These are phyloP conservation scores for Coturnix japonica DNA, from an alignment of 2,113 vertebrate genomes.

Conservation along the genomic window DNA sequence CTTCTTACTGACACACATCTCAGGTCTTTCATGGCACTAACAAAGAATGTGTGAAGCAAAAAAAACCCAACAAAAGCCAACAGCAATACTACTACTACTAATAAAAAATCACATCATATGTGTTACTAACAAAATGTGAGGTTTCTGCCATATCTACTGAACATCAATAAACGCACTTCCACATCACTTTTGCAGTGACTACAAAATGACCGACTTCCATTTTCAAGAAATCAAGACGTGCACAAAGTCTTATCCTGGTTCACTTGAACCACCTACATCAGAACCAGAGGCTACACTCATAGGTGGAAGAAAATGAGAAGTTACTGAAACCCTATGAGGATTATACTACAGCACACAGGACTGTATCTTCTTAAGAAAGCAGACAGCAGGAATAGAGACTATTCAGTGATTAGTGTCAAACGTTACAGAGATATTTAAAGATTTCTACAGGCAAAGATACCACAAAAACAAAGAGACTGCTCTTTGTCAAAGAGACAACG, in stretches of 20 bases:
- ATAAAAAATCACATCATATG: rapidly evolving
- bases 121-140: neutral
- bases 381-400: neutral
- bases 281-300: neutral
- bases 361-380: neutral
- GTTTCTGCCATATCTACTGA: neutral
- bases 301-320: neutral
- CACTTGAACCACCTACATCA: neutral
- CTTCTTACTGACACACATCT: neutral
- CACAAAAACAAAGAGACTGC: neutral
- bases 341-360: neutral
- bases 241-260: rapidly evolving
- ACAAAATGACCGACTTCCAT: neutral
- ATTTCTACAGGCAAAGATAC: neutral
- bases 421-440: neutral
- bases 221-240: neutral
- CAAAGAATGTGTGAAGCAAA: neutral
- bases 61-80: neutral
- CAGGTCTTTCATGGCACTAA: neutral
- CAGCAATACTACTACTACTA: neutral
- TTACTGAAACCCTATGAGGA: neutral
- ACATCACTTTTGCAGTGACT: neutral
- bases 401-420: neutral
- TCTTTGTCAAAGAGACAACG: neutral
- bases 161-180: neutral